Evolutionary conservation across 2,888 invertebrate species (phyloP), one percentile per base, ranked within the genome.

Genomic region (Cataglyphis albicans): DNA sequence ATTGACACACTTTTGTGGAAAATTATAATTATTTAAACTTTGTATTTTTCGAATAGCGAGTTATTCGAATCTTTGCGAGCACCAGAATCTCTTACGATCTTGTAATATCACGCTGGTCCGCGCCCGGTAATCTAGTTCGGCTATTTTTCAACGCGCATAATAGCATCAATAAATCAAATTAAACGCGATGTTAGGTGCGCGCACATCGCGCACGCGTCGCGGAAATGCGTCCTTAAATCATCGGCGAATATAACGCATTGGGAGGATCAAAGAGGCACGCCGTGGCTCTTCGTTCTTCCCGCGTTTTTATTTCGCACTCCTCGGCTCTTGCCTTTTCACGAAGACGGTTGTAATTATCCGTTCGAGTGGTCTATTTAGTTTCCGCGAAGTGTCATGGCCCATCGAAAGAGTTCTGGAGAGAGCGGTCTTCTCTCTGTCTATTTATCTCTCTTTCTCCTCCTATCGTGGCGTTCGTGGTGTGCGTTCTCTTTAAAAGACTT

Each of bases 201-300:
- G 84, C 80, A 82, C 70, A 78, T 78, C 83, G 88, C 76, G 83
- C 78, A 70, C 70, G 81, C 80, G 83, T 73, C 84, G 82, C 82
- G 84, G 87, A 87, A 90, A 88, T 87, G 88, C 88, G 90, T 87
- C 91, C 91, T 91, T 93, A 93, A 93, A 93, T 93, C 93, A 93
- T 93, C 88, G 91, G 91, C 87, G 90, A 86, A 88, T 87, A 90
- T 90, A 91, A 91, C 91, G 91, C 91, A 92, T 92, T 92, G 91
- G 92, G 91, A 93, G 93, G 93, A 93, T 94, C 94, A 94, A 93
- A 94, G 94, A 91, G 90, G 88, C 87, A 90, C 85, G 85, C 88
- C 74, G 86, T 81, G 80, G 85, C 82, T 80, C 83, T 83, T 44
- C 80, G 85, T 81, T 80, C 83, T 83, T 44, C 75, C 64, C 81